Conservation (phyloP, 2,113 vertebrate species). For the Atrichornis clamosus region DNA sequence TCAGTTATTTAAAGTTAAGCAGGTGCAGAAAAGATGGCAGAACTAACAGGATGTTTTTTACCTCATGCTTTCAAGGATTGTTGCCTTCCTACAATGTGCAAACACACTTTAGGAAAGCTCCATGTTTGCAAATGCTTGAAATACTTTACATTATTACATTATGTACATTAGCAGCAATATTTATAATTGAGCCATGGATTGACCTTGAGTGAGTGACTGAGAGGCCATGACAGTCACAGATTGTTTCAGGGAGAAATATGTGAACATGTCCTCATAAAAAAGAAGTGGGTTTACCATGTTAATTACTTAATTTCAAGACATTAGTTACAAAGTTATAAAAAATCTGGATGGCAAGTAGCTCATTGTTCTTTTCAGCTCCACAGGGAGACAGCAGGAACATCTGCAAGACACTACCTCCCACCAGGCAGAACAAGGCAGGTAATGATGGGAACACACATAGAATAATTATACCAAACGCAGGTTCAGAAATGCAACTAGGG, state of each 20-base stretch:
- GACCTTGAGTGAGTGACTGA: background rate
- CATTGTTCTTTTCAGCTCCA: background rate
- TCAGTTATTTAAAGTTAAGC: background rate
- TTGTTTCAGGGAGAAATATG: background rate
- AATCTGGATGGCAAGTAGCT: background rate
- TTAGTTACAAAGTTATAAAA: background rate
- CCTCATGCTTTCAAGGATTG: background rate
- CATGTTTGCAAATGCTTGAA: background rate
- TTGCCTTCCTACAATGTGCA: background rate
- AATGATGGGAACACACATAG: constrained; percentile 6
- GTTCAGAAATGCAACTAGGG: background rate
- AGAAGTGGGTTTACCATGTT: background rate
- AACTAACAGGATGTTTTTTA: background rate
- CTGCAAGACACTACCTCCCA: constrained; percentile 3
- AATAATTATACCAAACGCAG: constrained; percentile 12
- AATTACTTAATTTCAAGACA: background rate
- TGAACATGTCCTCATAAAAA: background rate
- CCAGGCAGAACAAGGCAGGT: constrained; percentile 40
- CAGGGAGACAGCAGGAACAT: background rate
- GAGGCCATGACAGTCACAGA: background rate
- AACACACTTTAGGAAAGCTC: background rate
- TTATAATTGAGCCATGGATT: background rate
- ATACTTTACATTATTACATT: no score
- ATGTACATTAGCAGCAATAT: background rate
- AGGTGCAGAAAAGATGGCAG: background rate